Evolutionary conservation across 2,113 vertebrate genomes (phyloP).

Genomic region (Varanus salvator): DNA sequence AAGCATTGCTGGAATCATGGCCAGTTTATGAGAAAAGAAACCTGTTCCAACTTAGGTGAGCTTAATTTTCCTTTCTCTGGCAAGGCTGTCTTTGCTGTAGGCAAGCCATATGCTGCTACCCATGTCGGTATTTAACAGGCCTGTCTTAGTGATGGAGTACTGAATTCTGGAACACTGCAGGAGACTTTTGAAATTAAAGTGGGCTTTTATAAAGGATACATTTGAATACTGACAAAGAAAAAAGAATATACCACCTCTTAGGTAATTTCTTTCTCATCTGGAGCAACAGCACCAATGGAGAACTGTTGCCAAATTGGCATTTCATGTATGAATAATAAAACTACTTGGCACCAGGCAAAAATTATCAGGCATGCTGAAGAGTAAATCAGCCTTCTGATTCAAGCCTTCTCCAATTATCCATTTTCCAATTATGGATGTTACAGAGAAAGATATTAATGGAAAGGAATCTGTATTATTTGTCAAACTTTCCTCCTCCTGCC

Average conservation of each 20-base stretch:
- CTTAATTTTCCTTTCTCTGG: constrained; percentile 4
- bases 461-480: background rate
- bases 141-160: constrained; percentile 15
- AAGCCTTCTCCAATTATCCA: constrained; percentile 26
- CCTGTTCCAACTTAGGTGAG: background rate
- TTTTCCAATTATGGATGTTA: background rate
- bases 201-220: constrained; percentile 40
- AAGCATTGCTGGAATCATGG: background rate
- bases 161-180: constrained; percentile 25
- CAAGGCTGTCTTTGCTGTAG: background rate
- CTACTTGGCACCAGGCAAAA: constrained; percentile 28
- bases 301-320: constrained; percentile 44
- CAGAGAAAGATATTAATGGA: background rate
- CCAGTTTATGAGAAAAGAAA: background rate
- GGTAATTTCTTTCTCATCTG: constrained; percentile 46
- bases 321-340: constrained; percentile 47
- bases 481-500: background rate
- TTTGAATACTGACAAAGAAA: constrained; percentile 33
- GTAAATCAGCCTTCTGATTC: constrained; percentile 30
- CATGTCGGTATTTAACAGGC: constrained; percentile 24
- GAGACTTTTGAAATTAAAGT: constrained; percentile 31
- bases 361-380: constrained; percentile 14
- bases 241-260: constrained; percentile 9
- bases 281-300: constrained; percentile 34
- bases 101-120: background rate